Percentiles rank a stretch among this genome's conserved stretches.
phyloP scores from a whole-genome alignment of 1,140 invertebrate genomes.

The Steinernema feltiae region DNA sequence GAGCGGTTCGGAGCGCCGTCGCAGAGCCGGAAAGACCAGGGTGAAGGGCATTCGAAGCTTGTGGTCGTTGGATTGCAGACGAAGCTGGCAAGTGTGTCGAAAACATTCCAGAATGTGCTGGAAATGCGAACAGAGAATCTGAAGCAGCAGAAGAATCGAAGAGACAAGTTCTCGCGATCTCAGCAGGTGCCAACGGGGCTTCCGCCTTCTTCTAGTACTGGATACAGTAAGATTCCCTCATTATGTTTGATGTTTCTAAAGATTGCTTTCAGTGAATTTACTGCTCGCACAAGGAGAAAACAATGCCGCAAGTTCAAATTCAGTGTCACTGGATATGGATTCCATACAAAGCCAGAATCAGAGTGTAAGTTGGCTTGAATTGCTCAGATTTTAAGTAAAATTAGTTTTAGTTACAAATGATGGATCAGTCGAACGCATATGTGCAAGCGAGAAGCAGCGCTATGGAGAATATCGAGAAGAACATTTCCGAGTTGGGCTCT shows the following conservation, averaged over 20 bases:
- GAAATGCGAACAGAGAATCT: constrained; percentile 88
- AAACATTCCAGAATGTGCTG: constrained; percentile 86
- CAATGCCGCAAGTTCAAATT: constrained; percentile 21
- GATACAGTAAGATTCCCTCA: constrained; percentile 38
- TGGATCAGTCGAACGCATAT: constrained; percentile 63
- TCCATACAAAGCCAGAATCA: constrained; percentile 24
- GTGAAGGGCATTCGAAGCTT: constrained; percentile 84
- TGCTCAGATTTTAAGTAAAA: constrained; percentile 14
- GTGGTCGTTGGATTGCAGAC: constrained; percentile 89
- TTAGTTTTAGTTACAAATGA: constrained; percentile 3
- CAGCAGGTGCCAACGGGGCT: constrained; percentile 43
- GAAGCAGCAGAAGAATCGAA: constrained; percentile 82
- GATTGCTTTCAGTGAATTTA: constrained; percentile 60
- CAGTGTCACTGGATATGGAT: constrained; percentile 53
- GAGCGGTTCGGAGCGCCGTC: constrained; percentile 45
- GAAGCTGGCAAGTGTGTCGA: constrained; percentile 89
- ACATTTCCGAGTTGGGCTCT: constrained; percentile 94
- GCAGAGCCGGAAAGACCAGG: constrained; percentile 67
- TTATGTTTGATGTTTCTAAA: background rate
- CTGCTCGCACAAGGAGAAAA: constrained; percentile 62
- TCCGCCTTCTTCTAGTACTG: constrained; percentile 48
- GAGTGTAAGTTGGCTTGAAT: background rate
- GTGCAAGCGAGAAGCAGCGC: constrained; percentile 85
- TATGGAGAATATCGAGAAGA: constrained; percentile 98
- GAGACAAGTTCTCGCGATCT: constrained; percentile 78